Evolutionary conservation across 2,888 invertebrate species (phyloP).

Genomic region (Hydrotaea cyrtoneurina): DNA sequence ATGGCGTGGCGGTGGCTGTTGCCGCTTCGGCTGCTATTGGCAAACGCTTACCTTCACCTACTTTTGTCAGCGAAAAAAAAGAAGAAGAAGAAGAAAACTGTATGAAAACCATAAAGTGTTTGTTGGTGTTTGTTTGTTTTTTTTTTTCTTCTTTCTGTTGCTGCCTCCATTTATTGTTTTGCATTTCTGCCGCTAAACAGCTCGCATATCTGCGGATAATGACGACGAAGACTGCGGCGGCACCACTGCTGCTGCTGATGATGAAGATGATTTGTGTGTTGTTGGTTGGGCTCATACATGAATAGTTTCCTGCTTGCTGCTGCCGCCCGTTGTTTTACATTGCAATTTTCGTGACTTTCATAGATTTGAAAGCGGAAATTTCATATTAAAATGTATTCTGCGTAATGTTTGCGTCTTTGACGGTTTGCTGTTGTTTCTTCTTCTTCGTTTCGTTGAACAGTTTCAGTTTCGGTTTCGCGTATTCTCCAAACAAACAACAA

Average conservation of each 20-base stretch:
- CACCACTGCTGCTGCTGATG: not conserved
- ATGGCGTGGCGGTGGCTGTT: not conserved
- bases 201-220: not conserved
- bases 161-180: not conserved
- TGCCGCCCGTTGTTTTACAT: not conserved
- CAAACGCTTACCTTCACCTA: slow-evolving; percentile 66
- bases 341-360: slow-evolving; percentile 33
- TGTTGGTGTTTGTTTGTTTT: slow-evolving; percentile 48
- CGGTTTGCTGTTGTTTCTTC: no score
- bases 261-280: slow-evolving; percentile 8
- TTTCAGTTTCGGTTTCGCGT: not conserved
- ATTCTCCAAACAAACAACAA: no score
- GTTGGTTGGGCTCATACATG: not conserved
- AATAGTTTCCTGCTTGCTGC: not conserved
- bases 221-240: not conserved
- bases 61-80: slow-evolving; percentile 48
- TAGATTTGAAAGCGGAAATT: slow-evolving; percentile 30
- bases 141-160: slow-evolving; percentile 11
- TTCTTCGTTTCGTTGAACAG: no score
- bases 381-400: slow-evolving; percentile 13
- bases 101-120: slow-evolving; percentile 46
- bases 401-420: not conserved
- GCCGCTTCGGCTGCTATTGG: slow-evolving; percentile 53
- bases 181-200: not conserved
- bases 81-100: slow-evolving; percentile 27